phyloP scores from a whole-genome alignment of 1,140 invertebrate genomes.

The Euura lappo region DNA sequence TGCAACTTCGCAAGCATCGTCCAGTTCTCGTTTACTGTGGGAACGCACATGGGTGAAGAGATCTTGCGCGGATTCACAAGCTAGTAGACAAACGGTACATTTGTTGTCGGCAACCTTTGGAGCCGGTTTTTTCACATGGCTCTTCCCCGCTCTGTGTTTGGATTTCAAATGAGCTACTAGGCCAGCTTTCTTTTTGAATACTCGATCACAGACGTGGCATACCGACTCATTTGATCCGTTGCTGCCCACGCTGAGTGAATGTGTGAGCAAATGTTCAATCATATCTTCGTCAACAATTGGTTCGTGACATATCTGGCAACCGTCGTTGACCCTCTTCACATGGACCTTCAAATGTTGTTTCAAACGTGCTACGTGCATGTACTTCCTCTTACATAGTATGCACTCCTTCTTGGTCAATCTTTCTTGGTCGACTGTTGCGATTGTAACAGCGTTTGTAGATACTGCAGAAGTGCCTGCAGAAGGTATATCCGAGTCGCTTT shows the following conservation, averaged over 20 bases:
- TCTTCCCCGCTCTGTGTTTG: background rate
- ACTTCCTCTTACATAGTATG: background rate
- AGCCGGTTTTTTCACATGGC: background rate
- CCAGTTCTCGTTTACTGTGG: conserved; percentile 46
- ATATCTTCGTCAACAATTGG: background rate
- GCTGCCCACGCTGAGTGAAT: background rate
- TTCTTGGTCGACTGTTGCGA: background rate
- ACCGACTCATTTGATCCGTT: background rate
- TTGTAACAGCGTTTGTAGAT: background rate
- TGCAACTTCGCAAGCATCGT: conserved; percentile 32
- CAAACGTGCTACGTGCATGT: background rate
- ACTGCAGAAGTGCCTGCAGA: background rate
- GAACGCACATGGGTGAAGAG: conserved; percentile 47
- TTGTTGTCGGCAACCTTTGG: background rate
- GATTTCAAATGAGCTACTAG: background rate
- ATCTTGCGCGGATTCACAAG: conserved; percentile 33
- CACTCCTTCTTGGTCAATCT: background rate
- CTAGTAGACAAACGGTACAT: conserved; percentile 42
- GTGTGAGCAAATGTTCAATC: background rate
- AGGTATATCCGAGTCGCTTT: background rate
- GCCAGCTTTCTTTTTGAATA: background rate
- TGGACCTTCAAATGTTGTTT: background rate
- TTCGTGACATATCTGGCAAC: background rate
- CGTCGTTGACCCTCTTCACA: background rate
- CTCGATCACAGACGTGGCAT: background rate